Conservation (phyloP, 1,140 invertebrate genomes). For the Heliconius eleuchia region DNA sequence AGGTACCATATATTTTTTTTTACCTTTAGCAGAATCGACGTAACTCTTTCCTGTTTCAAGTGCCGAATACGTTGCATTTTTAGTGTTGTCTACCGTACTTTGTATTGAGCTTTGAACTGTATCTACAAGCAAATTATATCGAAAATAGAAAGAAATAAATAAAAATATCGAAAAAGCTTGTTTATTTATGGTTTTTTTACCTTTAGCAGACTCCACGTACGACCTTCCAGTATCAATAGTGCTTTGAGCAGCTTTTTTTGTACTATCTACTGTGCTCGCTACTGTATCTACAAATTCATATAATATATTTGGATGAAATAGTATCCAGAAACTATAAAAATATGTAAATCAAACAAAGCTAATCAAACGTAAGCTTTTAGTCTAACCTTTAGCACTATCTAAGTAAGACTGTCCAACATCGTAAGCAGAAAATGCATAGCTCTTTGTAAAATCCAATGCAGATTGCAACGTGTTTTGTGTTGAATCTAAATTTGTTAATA, state of each 20-base stretch:
- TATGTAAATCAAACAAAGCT: slow-evolving; percentile 33
- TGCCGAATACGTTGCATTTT: slow-evolving; percentile 60
- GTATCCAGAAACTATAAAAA: slow-evolving; percentile 28
- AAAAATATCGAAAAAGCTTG: not conserved
- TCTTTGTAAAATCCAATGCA: slow-evolving; percentile 53
- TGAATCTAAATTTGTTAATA: slow-evolving; percentile 58
- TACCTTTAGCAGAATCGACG: slow-evolving; percentile 29
- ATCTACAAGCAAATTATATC: slow-evolving; percentile 42
- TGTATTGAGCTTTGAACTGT: slow-evolving; percentile 37
- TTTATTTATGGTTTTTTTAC: not conserved
- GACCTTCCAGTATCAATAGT: slow-evolving; percentile 64
- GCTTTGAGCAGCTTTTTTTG: slow-evolving; percentile 63
- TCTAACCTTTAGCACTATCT: slow-evolving; percentile 61
- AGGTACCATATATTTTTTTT: not conserved
- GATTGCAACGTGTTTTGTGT: slow-evolving; percentile 61
- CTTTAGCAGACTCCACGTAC: slow-evolving; percentile 43
- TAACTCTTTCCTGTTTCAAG: slow-evolving; percentile 64
- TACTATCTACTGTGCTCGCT: slow-evolving; percentile 67
- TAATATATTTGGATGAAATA: slow-evolving; percentile 24
- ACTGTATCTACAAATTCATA: slow-evolving; percentile 59
- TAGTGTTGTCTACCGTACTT: slow-evolving; percentile 68
- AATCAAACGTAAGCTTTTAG: slow-evolving; percentile 23
- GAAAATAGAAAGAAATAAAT: slow-evolving; percentile 24
- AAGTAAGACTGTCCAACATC: slow-evolving; percentile 64
- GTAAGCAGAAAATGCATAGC: slow-evolving; percentile 59